Evolutionary conservation across 2,113 vertebrate genomes (phyloP).

Genomic region (Camarhynchus parvulus): DNA sequence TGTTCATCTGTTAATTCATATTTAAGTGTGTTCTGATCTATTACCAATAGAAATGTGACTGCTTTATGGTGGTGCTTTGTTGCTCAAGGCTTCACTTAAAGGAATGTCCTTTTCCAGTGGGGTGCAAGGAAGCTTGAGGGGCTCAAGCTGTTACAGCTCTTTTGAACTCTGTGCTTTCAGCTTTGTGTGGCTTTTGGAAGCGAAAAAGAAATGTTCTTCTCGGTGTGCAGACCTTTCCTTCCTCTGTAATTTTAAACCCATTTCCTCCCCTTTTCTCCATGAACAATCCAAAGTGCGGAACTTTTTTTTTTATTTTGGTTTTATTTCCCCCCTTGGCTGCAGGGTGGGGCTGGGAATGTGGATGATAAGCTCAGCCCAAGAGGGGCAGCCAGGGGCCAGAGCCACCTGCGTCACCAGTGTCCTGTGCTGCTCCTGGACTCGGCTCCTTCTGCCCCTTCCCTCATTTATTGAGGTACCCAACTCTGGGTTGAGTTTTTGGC

Average conservation of each 20-base stretch:
- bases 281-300: not conserved
- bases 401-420: not conserved
- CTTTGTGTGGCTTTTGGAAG: not conserved
- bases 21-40: not conserved
- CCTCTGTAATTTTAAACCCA: constrained; percentile 36
- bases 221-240: constrained; percentile 4
- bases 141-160: no score
- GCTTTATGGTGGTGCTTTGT: not conserved
- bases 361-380: not conserved
- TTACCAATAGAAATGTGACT: not conserved
- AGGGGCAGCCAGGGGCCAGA: not conserved
- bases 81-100: not conserved
- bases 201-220: not conserved
- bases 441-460: not conserved
- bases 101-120: not conserved
- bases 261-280: constrained; percentile 18
- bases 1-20: not conserved
- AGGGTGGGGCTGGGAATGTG: not conserved
- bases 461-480: not conserved
- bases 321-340: accelerated
- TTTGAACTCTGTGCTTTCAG: not conserved
- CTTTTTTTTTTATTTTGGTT: not conserved
- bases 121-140: not conserved
- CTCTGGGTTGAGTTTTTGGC: not conserved
- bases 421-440: not conserved